These are phyloP conservation scores for Allophyes oxyacanthae DNA, from an alignment of 2,888 invertebrate genomes.

Conservation along the genomic window DNA sequence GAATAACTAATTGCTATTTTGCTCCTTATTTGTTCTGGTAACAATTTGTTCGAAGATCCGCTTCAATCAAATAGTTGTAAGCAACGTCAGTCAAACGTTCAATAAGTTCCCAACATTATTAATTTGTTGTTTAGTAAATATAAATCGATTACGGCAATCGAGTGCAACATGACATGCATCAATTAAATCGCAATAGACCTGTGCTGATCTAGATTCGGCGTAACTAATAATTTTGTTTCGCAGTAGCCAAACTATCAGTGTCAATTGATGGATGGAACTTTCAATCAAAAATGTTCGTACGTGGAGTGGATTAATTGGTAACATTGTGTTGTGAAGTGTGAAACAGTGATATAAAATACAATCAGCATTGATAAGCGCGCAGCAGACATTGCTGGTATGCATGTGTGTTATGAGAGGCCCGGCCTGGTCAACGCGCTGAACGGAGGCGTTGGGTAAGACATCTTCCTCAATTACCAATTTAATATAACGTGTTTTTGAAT, in stretches of 20 bases:
- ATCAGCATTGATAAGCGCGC: conserved; percentile 69
- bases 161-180: conserved; percentile 64
- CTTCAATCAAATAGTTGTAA: conserved; percentile 25
- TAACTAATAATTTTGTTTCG: conserved; percentile 70
- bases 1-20: conserved; percentile 16
- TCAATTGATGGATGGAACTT: conserved; percentile 62
- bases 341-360: conserved; percentile 48
- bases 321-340: conserved; percentile 49
- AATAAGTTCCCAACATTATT: conserved; percentile 33
- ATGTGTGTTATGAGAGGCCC: conserved; percentile 87
- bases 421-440: conserved; percentile 84
- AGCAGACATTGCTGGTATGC: conserved; percentile 81
- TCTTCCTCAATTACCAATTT: conserved; percentile 25
- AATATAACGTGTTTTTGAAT: neutral
- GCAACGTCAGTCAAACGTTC: conserved; percentile 18
- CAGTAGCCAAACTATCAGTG: conserved; percentile 58
- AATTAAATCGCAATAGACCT: conserved; percentile 48
- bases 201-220: conserved; percentile 57
- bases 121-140: conserved; percentile 33
- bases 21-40: conserved; percentile 10
- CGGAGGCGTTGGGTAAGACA: conserved; percentile 83
- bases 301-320: conserved; percentile 79
- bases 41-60: conserved; percentile 10
- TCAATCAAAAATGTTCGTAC: conserved; percentile 80
- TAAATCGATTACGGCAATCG: conserved; percentile 61